Conservation (phyloP, 53 echinoderm and acorn worm species). For the Henricia sp. region DNA sequence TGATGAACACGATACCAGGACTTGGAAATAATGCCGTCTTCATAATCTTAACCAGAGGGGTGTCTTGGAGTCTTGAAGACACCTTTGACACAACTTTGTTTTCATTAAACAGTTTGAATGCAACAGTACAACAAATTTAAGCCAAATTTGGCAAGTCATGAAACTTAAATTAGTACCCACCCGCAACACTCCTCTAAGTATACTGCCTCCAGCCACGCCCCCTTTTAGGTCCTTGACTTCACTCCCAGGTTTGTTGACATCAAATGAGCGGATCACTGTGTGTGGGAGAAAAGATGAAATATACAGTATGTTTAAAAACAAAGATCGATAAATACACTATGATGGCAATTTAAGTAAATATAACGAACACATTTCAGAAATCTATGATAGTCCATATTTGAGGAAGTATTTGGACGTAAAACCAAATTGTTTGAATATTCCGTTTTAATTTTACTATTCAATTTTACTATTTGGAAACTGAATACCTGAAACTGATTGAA, state of each 20-base stretch:
- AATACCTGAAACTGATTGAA: no score
- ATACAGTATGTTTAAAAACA: background rate
- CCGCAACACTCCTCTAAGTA: slow-evolving; percentile 90
- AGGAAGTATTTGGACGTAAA: no score
- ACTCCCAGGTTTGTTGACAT: slow-evolving; percentile 99
- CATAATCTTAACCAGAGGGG: no score
- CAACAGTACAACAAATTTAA: no score
- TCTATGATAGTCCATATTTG: no score
- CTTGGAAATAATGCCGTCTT: no score
- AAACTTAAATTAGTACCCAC: no score
- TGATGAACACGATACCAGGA: no score
- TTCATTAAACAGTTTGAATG: no score
- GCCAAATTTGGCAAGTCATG: no score
- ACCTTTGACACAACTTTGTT: no score
- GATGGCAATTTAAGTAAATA: background rate
- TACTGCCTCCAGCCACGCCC: slow-evolving; percentile 99
- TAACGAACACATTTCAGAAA: background rate
- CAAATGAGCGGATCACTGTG: slow-evolving; percentile 96
- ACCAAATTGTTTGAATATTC: background rate
- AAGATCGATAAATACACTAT: background rate
- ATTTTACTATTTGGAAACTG: background rate
- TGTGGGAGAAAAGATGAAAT: background rate
- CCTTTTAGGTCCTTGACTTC: slow-evolving; percentile 98
- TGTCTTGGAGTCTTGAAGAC: no score
- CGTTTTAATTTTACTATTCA: background rate